Evolutionary conservation across 2,888 invertebrate species (phyloP).

Genomic region (Psylliodes chrysocephalus): DNA sequence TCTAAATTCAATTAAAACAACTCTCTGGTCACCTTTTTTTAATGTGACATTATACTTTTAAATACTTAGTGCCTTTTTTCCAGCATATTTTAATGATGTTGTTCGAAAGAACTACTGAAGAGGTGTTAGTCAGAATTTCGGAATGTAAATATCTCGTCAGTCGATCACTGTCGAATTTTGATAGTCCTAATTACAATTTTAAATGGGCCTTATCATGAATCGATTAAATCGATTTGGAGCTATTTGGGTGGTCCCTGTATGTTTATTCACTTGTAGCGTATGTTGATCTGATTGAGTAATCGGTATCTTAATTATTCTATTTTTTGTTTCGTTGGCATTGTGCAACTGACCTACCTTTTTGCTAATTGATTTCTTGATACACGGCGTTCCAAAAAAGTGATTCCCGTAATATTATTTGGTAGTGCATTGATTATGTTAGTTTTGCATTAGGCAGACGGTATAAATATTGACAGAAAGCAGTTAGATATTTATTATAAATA

Average conservation of each 20-base stretch:
- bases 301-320: neutral
- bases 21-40: neutral
- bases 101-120: constrained; percentile 1
- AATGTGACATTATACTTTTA: neutral
- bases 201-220: constrained; percentile 32
- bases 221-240: constrained; percentile 18
- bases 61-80: neutral
- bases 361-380: no score
- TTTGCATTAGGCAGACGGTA: no score
- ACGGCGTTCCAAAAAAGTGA: no score
- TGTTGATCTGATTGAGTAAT: constrained; percentile 10
- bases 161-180: constrained; percentile 22
- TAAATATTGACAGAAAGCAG: no score
- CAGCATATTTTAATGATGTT: constrained; percentile 19
- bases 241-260: constrained; percentile 21
- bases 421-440: no score
- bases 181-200: constrained; percentile 41
- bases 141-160: constrained; percentile 25
- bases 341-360: no score
- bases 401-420: no score
- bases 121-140: constrained; percentile 18
- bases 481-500: no score
- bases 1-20: neutral
- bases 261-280: constrained; percentile 2
- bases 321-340: neutral